Evolutionary conservation across 1,140 invertebrate species (phyloP).

Genomic region (Brevipalpus yothersi): DNA sequence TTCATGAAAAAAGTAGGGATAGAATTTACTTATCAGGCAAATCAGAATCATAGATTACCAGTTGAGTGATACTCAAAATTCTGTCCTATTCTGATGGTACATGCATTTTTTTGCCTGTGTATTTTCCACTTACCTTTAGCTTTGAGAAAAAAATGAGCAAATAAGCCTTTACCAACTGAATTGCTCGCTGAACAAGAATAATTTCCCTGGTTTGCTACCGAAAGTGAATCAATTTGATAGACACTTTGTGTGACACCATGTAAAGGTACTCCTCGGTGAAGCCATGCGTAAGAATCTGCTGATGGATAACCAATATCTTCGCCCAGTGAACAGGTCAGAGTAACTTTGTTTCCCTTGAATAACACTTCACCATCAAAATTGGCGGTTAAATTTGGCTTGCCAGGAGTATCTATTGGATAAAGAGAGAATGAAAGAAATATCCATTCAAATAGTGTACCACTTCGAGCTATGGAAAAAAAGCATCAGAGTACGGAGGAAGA

Average conservation of each 20-base stretch:
- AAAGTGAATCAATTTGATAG: not conserved
- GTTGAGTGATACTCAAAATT: not conserved
- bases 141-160: constrained; percentile 41
- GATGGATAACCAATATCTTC: constrained; percentile 45
- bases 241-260: not conserved
- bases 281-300: constrained; percentile 21
- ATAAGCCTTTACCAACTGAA: constrained; percentile 45
- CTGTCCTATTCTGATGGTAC: too few relatives aligned
- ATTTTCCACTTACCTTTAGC: constrained; percentile 38
- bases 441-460: too few relatives aligned
- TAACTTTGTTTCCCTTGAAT: constrained; percentile 42
- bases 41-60: not conserved
- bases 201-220: constrained; percentile 48
- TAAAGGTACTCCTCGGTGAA: constrained; percentile 6
- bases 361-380: constrained; percentile 4
- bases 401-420: constrained; percentile 33
- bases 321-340: constrained; percentile 49
- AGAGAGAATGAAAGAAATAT: not conserved
- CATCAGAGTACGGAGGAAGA: too few relatives aligned
- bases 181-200: constrained; percentile 62
- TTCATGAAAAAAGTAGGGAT: too few relatives aligned
- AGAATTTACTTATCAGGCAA: too few relatives aligned
- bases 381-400: constrained; percentile 16
- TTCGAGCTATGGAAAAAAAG: too few relatives aligned
- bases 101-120: not conserved